Evolutionary conservation across 1,140 invertebrate genomes (phyloP).

Genomic region (Pogonomyrmex barbatus): DNA sequence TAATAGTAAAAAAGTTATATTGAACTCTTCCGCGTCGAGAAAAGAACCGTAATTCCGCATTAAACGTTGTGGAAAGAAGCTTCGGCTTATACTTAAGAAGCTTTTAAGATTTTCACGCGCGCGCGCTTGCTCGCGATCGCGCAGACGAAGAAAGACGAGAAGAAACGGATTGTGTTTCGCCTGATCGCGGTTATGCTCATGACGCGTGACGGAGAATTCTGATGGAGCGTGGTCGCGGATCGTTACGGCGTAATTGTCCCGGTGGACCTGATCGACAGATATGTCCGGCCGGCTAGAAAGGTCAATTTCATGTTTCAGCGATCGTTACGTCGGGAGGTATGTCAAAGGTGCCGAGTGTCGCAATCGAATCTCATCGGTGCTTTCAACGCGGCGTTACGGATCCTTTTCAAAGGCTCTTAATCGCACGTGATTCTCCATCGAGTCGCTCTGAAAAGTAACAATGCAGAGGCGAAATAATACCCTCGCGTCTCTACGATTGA

Average conservation of each 20-base stretch:
- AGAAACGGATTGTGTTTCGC: conserved; percentile 66
- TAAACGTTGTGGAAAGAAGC: conserved; percentile 25
- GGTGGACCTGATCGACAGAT: conserved; percentile 69
- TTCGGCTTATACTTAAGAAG: conserved; percentile 33
- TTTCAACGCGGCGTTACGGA: conserved; percentile 43
- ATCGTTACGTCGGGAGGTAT: conserved; percentile 63
- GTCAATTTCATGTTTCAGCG: conserved; percentile 72
- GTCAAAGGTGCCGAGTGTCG: conserved; percentile 56
- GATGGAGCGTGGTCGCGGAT: conserved; percentile 74
- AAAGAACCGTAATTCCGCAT: conserved; percentile 32
- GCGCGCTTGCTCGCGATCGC: not conserved
- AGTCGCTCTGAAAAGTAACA: conserved; percentile 28
- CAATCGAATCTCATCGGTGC: conserved; percentile 65
- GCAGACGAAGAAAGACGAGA: conserved; percentile 42
- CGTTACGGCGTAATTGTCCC: conserved; percentile 77
- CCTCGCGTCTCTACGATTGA: conserved; percentile 37
- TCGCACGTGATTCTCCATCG: conserved; percentile 40
- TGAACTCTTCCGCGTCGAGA: not conserved
- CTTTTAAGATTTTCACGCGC: conserved; percentile 37
- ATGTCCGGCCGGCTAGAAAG: conserved; percentile 69
- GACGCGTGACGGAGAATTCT: conserved; percentile 78
- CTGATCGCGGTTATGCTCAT: conserved; percentile 71
- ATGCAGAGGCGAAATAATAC: conserved; percentile 35
- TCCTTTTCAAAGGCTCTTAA: conserved; percentile 49
- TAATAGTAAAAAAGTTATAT: conserved; percentile 24